Evolutionary conservation across 2,888 invertebrate genomes (phyloP), one percentile per base, ranked within the genome.

Genomic region (Hydrotaea diabolus): DNA sequence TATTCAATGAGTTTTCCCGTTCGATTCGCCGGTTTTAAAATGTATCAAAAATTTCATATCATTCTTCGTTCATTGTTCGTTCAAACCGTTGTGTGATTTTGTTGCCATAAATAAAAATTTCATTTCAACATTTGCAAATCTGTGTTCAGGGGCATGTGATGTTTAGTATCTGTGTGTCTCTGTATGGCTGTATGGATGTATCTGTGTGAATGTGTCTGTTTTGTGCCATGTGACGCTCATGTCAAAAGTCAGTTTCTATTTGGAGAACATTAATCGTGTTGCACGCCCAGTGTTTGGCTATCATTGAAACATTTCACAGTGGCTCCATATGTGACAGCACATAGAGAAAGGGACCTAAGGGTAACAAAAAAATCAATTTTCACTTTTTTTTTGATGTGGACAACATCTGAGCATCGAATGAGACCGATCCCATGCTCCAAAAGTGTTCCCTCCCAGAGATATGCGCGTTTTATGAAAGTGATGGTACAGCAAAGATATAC

Each of bases 161-260:
- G 2, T 43, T 43, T 39, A 9, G 43, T 43, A 15, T 13, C 7
- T 43, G 43, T 13, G 5, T 43, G 43, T 9, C 31, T 4, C 1
- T 43, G 43, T 43, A 43, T 43, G 43, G 3, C 43, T 57, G 66
- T 66, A n/a, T 39, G 9, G 5, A 43, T 36, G n/a, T 43, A 2
- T 43, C 36, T 17, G 43, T 46, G 57, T 73, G 31, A 5, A 23
- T 19, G n/a, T 77, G 62, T 66, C 72, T 73, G 75, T 64, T 57
- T 2, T 46, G 26, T 81, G 53, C 84, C 43, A 85, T 85, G 23
- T 85, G 82, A 62, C 69, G 85, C 69, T 77, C 23, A 79, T 85
- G 74, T 85, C 85, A 85, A 19, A 66, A 82, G 85, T 85, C 85
- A 85, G 79, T 82, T 85, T 82, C 79, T 59, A 85, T 82, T 79